Evolutionary conservation across 2,113 vertebrate genomes (phyloP).

Genomic region (Chlorodrepanis virens): DNA sequence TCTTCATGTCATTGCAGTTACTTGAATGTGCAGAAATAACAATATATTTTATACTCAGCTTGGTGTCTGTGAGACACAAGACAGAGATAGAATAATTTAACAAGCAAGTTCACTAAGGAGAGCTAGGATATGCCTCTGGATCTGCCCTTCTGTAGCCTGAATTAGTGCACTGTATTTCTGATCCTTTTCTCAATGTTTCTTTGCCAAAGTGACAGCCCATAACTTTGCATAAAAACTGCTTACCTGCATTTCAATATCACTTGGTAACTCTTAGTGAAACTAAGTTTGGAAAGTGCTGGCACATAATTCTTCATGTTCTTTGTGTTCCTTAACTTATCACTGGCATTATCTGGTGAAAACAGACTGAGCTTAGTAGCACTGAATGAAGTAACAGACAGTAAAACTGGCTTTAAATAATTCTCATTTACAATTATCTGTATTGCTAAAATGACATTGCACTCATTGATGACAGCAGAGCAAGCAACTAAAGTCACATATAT

Average conservation of each 20-base stretch:
- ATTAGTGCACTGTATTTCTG: neutral
- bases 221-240: neutral
- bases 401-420: neutral
- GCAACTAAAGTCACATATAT: fast-evolving
- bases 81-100: neutral
- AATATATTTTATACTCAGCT: neutral
- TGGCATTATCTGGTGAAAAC: neutral
- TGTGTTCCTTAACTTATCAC: neutral
- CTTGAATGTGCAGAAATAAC: neutral
- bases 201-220: neutral
- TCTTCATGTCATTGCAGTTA: neutral
- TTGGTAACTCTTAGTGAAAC: neutral
- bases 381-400: neutral
- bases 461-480: neutral
- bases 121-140: neutral
- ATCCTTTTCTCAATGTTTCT: neutral
- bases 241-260: neutral
- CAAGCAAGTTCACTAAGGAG: neutral
- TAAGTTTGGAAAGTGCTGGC: neutral
- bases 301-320: neutral
- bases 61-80: neutral
- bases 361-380: neutral
- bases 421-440: neutral
- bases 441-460: neutral
- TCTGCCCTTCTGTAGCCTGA: neutral